Evolutionary conservation across 2,797 vertebrate genomes (phyloP), one percentile per base, ranked within the genome.

Genomic region (Spea hammondii): DNA sequence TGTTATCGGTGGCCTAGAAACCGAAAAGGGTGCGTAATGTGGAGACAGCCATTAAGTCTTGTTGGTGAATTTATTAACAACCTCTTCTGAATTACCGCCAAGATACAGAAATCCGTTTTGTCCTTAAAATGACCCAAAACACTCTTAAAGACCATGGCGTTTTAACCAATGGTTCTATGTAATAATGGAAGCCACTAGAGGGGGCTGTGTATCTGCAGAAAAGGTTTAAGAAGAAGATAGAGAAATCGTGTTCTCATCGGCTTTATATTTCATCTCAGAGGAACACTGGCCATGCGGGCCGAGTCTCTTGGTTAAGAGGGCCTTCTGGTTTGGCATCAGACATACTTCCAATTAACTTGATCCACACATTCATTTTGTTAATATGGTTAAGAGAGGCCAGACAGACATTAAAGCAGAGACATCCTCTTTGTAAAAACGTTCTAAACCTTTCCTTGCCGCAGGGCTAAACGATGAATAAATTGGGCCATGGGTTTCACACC

Each of bases 361-460:
- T 69, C 14, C 4, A 51, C 13, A 50, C 65, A 67, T 7, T 17
- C 12, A 62, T 12, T 7, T 50, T 5, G 32, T 12, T 57, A 13
- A 48, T 12, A 67, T 50, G 65, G 47, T 48, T 48, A 67, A 9
- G n/a, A 5, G 47, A 62, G 57, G 49, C 68, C 55, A 68, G 64
- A 6, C 6, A 74, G 78, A 72, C 65, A 62, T 55, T 55, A 50
- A 17, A 47, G 54, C 32, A 45, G 65, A 51, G 53, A 59, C 62
- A 65, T 32, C 59, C 77, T 54, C 51, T 44, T 55, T 4, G 32
- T n/a, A 60, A 51, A 9, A 14, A 69, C 3, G 8, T 17, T 32
- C 32, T 5, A 32, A 62, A 62, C 13, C n/a, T 59, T 59, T 14
- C 14, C 59, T 14, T n/a, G 12, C 9, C 59, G 13, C 5, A 11